Conservation (phyloP, 2,888 invertebrate species). For the Cheilosia variabilis region DNA sequence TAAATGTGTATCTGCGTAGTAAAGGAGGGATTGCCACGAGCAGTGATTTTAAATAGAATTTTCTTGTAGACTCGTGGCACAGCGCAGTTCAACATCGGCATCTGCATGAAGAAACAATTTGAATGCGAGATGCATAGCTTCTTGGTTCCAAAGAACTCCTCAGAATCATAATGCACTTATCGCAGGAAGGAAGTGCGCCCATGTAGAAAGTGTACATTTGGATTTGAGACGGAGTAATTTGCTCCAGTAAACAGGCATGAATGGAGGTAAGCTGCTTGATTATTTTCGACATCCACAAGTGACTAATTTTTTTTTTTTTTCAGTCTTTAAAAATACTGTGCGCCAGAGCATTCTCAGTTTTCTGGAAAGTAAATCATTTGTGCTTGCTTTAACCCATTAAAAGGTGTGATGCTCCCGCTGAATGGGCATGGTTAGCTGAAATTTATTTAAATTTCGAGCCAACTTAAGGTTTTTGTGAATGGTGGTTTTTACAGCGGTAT, state of each 20-base stretch:
- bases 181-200: not conserved
- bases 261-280: not conserved
- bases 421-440: no score
- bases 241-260: not conserved
- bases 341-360: no score
- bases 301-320: not conserved
- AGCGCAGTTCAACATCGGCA: constrained; percentile 5
- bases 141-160: not conserved
- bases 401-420: no score
- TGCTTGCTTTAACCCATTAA: no score
- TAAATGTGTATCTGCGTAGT: constrained; percentile 1
- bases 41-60: not conserved
- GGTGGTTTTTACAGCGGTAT: no score
- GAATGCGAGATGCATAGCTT: constrained; percentile 3
- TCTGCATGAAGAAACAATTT: constrained; percentile 16
- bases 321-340: no score
- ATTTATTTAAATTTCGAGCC: no score
- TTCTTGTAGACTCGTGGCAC: not conserved
- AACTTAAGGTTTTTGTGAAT: no score
- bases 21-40: not conserved
- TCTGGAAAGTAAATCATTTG: no score
- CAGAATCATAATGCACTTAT: not conserved
- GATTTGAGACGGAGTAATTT: not conserved
- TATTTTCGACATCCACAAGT: not conserved
- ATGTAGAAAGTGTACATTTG: not conserved